Conservation (phyloP, 1,140 invertebrate species). For the Scaptomyza pallida region DNA sequence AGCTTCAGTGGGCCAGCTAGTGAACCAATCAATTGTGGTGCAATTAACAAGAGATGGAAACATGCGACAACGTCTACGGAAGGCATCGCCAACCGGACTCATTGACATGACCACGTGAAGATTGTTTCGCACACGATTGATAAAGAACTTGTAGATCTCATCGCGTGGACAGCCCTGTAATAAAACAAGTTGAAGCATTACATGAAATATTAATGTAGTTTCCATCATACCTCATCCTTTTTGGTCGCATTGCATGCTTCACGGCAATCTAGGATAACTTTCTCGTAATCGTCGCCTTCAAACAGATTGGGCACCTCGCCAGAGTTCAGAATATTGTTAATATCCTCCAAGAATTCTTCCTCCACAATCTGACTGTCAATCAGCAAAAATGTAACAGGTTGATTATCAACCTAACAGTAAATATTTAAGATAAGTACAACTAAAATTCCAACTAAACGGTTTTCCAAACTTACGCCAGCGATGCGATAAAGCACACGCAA, state of each 20-base stretch:
- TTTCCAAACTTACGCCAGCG: slow-evolving; percentile 85
- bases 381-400: slow-evolving; percentile 94
- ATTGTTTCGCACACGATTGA: slow-evolving; percentile 91
- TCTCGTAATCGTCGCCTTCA: slow-evolving; percentile 93
- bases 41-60: slow-evolving; percentile 97
- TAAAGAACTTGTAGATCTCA: slow-evolving; percentile 92
- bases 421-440: too few species aligned
- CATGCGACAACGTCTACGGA: slow-evolving; percentile 91
- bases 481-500: slow-evolving; percentile 89
- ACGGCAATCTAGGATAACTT: slow-evolving; percentile 89
- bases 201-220: too few species aligned
- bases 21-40: slow-evolving; percentile 97
- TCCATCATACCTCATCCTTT: slow-evolving; percentile 84
- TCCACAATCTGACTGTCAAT: slow-evolving; percentile 95
- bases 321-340: slow-evolving; percentile 95
- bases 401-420: slow-evolving; percentile 85
- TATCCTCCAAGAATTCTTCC: slow-evolving; percentile 96
- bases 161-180: slow-evolving; percentile 88
- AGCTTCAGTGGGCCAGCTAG: slow-evolving; percentile 95
- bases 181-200: background rate
- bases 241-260: slow-evolving; percentile 89
- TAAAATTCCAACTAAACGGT: background rate
- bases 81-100: slow-evolving; percentile 94
- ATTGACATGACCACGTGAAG: slow-evolving; percentile 94
- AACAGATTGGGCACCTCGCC: slow-evolving; percentile 94